Evolutionary conservation across 92 coral and sea anemone genomes (phyloP).

Genomic region (Desmophyllum pertusum): DNA sequence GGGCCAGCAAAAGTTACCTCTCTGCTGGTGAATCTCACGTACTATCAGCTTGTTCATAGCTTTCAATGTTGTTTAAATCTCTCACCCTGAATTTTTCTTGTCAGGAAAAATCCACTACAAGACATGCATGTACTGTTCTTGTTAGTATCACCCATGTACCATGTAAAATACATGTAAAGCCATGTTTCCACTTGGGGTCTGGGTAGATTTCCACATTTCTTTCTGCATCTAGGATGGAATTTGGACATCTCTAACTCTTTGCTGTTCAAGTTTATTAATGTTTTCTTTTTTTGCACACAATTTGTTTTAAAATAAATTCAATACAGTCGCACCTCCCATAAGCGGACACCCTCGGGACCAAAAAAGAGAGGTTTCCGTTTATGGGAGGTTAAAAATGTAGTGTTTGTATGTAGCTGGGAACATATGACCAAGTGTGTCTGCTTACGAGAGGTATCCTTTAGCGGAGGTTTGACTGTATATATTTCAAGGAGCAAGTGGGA

Average conservation of each 20-base stretch:
- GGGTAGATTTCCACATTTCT: not conserved
- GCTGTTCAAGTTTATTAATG: not conserved
- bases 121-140: no score
- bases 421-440: no score
- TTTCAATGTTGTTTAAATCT: not conserved
- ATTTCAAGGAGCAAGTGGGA: not conserved
- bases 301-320: no score
- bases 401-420: no score
- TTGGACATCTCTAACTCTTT: not conserved
- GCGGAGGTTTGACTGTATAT: no score
- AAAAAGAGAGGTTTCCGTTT: no score
- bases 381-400: no score
- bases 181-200: not conserved
- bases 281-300: no score
- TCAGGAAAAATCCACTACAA: constrained; percentile 7
- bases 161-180: not conserved
- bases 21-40: not conserved
- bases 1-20: no score
- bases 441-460: no score
- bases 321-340: no score
- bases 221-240: not conserved
- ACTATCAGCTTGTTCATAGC: not conserved
- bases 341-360: no score
- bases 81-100: constrained; percentile 6
- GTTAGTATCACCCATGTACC: not conserved